phyloP scores from a whole-genome alignment of 2,797 vertebrate species.

The Silurus aristotelis region DNA sequence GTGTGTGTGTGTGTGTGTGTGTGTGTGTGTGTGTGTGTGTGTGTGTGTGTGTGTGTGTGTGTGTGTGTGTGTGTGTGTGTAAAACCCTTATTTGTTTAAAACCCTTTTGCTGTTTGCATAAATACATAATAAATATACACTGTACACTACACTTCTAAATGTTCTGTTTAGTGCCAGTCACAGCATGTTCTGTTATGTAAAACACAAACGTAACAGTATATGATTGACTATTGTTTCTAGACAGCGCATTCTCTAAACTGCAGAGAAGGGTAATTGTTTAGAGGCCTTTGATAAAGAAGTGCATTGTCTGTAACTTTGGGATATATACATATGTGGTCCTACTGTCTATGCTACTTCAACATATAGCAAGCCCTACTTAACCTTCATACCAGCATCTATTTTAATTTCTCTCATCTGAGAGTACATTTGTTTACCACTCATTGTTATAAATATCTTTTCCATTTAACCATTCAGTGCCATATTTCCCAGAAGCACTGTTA shows the following conservation, averaged over 20 bases:
- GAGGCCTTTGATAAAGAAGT: background rate
- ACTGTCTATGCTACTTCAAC: background rate
- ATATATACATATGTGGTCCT: background rate
- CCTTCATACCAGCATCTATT: background rate
- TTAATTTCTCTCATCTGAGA: background rate
- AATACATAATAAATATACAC: background rate
- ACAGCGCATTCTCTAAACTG: background rate
- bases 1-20: no score
- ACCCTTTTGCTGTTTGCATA: background rate
- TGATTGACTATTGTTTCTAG: slow-evolving; percentile 6
- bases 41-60: no score
- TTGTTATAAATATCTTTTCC: background rate
- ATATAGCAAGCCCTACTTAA: slow-evolving; percentile 10
- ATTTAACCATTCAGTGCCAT: background rate
- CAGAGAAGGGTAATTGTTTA: background rate
- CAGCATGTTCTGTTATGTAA: background rate
- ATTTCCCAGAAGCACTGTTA: background rate
- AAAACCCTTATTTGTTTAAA: no score
- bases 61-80: no score
- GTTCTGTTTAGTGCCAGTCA: background rate
- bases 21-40: no score
- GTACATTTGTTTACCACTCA: background rate
- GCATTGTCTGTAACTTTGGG: background rate
- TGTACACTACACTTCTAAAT: background rate
- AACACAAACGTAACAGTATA: slow-evolving; percentile 2